phyloP scores from a whole-genome alignment of 2,888 invertebrate species.

The Sepioteuthis lessoniana region DNA sequence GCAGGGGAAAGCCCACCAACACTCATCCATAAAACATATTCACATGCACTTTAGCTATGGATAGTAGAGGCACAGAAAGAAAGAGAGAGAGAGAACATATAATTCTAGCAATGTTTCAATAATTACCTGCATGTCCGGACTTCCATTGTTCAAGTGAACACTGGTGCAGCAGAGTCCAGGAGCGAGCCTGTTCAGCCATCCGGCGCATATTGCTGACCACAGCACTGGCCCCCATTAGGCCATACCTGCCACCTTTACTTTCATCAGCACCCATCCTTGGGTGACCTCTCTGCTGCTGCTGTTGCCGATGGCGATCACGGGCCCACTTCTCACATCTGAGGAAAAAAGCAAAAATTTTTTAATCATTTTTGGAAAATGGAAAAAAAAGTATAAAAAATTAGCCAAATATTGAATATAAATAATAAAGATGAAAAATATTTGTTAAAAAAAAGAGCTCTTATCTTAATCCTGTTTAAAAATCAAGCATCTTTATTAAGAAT shows the following conservation, averaged over 20 bases:
- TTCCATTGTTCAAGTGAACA: slow-evolving; percentile 74
- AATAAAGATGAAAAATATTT: no score
- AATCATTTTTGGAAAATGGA: background rate
- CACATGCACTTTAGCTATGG: background rate
- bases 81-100: background rate
- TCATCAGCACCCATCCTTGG: slow-evolving; percentile 72
- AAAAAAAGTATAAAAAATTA: no score
- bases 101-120: background rate
- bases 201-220: slow-evolving; percentile 70
- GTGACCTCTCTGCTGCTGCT: background rate
- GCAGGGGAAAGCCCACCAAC: no score
- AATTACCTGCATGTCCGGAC: slow-evolving; percentile 71
- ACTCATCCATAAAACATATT: no score
- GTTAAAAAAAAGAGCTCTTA: no score
- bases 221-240: slow-evolving; percentile 67
- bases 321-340: slow-evolving; percentile 42
- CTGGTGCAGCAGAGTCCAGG: slow-evolving; percentile 74
- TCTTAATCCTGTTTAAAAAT: no score
- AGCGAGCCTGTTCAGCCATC: slow-evolving; percentile 67
- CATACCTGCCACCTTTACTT: slow-evolving; percentile 67
- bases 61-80: background rate
- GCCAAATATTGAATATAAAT: no score
- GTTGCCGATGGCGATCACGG: slow-evolving; percentile 46
- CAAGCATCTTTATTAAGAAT: no score
- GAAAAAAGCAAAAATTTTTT: background rate